These are phyloP conservation scores for Mylabris phalerata DNA, from an alignment of 1,140 invertebrate species.

Conservation along the genomic window DNA sequence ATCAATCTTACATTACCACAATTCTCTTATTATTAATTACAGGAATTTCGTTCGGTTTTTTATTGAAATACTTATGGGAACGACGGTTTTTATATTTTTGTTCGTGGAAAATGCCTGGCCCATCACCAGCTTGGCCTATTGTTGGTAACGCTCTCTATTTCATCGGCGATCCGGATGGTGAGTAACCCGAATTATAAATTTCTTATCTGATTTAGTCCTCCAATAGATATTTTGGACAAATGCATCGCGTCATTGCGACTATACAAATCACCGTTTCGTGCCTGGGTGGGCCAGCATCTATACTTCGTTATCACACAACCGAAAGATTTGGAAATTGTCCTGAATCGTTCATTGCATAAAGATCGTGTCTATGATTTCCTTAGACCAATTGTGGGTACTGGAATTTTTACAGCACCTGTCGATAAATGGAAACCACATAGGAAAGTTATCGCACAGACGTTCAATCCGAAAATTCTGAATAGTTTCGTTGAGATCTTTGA, in stretches of 20 bases:
- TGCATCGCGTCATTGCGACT: background rate
- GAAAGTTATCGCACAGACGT: conserved; percentile 24
- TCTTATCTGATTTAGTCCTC: too few species aligned
- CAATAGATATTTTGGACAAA: conserved; percentile 2
- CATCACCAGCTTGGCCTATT: background rate
- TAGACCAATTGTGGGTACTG: conserved; percentile 4
- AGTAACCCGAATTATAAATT: background rate
- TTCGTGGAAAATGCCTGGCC: background rate
- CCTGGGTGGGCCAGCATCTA: conserved; percentile 6
- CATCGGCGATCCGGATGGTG: background rate
- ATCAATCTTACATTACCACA: too few species aligned
- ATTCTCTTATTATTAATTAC: too few species aligned
- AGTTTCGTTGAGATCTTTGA: conserved; percentile 24
- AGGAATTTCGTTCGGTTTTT: too few species aligned
- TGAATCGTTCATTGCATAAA: conserved; percentile 6
- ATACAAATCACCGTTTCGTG: background rate
- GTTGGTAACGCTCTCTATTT: conserved; percentile 1
- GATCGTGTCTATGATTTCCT: background rate
- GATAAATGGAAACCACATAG: conserved; percentile 26
- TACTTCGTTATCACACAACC: background rate
- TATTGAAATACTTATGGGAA: background rate
- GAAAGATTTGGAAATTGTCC: conserved; percentile 5
- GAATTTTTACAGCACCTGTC: conserved; percentile 12
- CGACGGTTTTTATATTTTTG: background rate
- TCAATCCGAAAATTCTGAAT: conserved; percentile 28